Evolutionary conservation across 2,113 vertebrate species (phyloP).

Genomic region (Otis tarda): DNA sequence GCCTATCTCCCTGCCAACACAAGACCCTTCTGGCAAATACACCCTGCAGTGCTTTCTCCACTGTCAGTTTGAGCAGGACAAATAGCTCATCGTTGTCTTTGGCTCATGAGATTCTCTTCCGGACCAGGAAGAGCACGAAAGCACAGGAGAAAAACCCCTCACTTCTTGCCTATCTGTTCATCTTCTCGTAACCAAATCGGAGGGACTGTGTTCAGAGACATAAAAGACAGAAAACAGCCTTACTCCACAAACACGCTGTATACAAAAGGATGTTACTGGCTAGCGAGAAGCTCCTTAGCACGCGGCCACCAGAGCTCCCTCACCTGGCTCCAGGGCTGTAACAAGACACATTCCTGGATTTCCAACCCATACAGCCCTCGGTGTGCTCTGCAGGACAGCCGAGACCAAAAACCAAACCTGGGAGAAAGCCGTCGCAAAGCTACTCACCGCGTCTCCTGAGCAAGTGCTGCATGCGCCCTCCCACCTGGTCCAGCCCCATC

Average conservation of each 20-base stretch:
- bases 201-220: not conserved
- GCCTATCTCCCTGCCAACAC: not conserved
- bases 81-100: not conserved
- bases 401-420: too few species aligned
- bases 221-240: not conserved
- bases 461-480: constrained; percentile 74
- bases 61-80: not conserved
- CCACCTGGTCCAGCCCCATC: constrained; percentile 72
- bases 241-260: not conserved
- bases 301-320: not conserved
- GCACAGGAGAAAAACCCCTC: not conserved
- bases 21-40: not conserved
- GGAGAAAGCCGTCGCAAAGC: not conserved
- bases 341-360: not conserved
- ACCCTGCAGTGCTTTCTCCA: not conserved
- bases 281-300: not conserved
- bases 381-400: not conserved
- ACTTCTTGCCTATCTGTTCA: not conserved
- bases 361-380: not conserved
- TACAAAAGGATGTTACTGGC: not conserved
- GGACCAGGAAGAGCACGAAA: not conserved
- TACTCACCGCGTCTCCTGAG: constrained; percentile 76
- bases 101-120: not conserved
- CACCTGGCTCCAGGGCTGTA: not conserved
- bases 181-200: not conserved